These are phyloP conservation scores for Calliopsis andreniformis DNA, from an alignment of 1,140 invertebrate genomes.

Conservation along the genomic window DNA sequence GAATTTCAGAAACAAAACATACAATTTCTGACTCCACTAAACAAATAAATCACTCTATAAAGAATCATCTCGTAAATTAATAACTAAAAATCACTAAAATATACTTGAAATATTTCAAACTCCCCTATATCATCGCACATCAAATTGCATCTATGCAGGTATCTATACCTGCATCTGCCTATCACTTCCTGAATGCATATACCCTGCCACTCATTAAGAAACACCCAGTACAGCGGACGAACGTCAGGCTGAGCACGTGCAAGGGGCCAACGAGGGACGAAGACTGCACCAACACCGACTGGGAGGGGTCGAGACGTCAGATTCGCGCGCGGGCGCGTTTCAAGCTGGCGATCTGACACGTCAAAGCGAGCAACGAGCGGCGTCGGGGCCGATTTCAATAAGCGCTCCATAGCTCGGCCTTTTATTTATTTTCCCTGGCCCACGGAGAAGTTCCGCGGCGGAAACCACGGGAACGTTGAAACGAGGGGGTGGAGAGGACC, in stretches of 20 bases:
- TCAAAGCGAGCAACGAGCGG: conserved; percentile 76
- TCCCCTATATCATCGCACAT: too few species aligned
- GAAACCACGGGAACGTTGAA: not conserved
- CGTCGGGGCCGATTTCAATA: conserved; percentile 76
- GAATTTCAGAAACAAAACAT: too few species aligned
- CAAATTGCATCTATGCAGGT: too few species aligned
- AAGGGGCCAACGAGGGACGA: conserved; percentile 11
- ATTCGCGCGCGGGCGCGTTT: conserved; percentile 68
- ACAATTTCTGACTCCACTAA: too few species aligned
- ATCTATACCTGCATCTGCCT: too few species aligned
- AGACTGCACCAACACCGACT: conserved; percentile 63
- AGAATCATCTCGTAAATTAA: too few species aligned
- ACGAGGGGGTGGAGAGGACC: conserved; percentile 52
- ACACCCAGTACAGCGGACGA: too few species aligned
- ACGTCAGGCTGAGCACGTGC: conserved; percentile 2
- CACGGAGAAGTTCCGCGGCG: conserved; percentile 33
- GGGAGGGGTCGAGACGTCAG: conserved; percentile 75
- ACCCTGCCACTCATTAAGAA: too few species aligned
- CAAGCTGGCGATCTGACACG: conserved; percentile 61
- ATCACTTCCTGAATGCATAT: too few species aligned
- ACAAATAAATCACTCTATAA: too few species aligned
- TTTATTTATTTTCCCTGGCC: conserved; percentile 62
- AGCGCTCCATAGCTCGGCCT: conserved; percentile 55
- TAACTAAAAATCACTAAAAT: too few species aligned
- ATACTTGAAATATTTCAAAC: too few species aligned